Base-by-base conservation (phyloP, 2,797 vertebrate genomes). In the Ptychobarbus kaznakovi region DNA sequence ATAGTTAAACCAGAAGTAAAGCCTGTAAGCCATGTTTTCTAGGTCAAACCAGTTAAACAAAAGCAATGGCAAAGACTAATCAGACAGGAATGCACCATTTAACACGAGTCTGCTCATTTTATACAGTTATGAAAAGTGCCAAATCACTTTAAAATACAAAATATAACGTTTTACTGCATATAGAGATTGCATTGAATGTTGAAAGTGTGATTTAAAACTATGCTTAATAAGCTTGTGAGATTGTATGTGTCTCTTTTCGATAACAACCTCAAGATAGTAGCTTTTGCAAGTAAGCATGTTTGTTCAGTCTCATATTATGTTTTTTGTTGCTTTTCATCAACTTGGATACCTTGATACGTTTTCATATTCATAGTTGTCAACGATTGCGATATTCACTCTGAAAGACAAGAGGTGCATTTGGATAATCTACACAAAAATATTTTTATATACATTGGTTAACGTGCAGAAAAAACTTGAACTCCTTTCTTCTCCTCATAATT, bases 321-420 rank as follows among this genome's bases (percentile, higher is more conserved):
- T 12, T 73, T 44, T 44, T 86, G 88, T 87, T 88, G 0, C 86
- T 86, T 90, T 86, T 77, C 89, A 90, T 91, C 88, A 86, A 92
- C 88, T 91, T 92, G 90, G 93, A 96, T 97, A 98, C 97, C 97
- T 98, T 96, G 93, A 93, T 95, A 96, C 88, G 93, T 93, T 97
- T 96, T 95, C 95, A 95, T 94, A 95, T 91, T 96, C 84, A 85
- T 80, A 85, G 94, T 93, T 95, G 94, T 96, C 97, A 96, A 92
- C 92, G 93, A 94, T 95, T 98, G 96, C 91, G 93, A 96, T 97
- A 97, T 98, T 97, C 97, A 97, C 97, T 98, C 97, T 99, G 97
- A 97, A 99, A 98, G 95, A 98, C 95, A 99, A 98, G 94, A 97
- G 92, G 95, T 94, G 95, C 91, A 94, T 88, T 83, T 92, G 92